phyloP scores from a whole-genome alignment of 2,797 vertebrate genomes.

The Cossypha polioptera region DNA sequence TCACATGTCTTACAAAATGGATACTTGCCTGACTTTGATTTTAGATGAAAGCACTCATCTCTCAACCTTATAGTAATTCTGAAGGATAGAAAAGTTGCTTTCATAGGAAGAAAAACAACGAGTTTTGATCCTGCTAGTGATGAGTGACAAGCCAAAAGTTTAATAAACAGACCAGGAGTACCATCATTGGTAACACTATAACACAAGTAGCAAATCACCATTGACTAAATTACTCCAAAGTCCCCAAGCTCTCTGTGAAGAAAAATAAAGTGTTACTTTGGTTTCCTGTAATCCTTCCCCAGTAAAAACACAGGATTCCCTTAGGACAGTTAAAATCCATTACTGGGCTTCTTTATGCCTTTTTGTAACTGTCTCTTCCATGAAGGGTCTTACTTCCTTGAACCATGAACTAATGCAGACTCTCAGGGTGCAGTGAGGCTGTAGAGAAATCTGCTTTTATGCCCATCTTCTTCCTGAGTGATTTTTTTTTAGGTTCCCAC shows the following conservation, averaged over 20 bases:
- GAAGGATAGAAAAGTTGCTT: constrained; percentile 48
- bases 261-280: constrained; percentile 76
- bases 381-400: neutral
- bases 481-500: neutral
- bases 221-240: constrained; percentile 52
- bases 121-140: constrained; percentile 27
- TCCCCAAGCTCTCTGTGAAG: constrained; percentile 66
- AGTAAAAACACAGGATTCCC: constrained; percentile 73
- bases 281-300: constrained; percentile 79
- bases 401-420: neutral
- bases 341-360: constrained; percentile 52
- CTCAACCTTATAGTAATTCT: constrained; percentile 21
- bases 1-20: constrained; percentile 28
- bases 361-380: constrained; percentile 12
- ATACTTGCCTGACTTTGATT: constrained; percentile 44
- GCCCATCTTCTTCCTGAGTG: neutral
- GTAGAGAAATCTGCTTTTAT: neutral
- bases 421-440: neutral
- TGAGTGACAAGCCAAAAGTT: constrained; percentile 20
- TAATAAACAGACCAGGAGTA: constrained; percentile 20
- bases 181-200: constrained; percentile 59
- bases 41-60: constrained; percentile 38
- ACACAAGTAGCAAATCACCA: constrained; percentile 68
- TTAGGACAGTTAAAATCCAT: constrained; percentile 65
- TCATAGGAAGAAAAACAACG: constrained; percentile 28